Conservation (phyloP, 2,888 invertebrate genomes). For the Xanthia icteritia region DNA sequence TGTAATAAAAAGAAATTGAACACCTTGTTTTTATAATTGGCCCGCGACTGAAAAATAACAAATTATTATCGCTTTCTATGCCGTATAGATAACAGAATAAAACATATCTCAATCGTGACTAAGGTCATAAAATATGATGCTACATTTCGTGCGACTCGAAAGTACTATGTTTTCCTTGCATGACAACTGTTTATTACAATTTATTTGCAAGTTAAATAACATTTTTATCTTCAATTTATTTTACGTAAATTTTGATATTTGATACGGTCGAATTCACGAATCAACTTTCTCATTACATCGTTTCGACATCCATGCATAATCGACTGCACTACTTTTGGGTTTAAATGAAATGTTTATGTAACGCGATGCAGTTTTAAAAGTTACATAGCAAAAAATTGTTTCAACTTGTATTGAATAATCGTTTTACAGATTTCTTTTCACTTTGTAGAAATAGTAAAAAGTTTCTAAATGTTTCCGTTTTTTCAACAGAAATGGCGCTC, state of each 20-base stretch:
- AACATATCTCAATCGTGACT: slow-evolving; percentile 43
- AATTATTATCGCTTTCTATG: slow-evolving; percentile 41
- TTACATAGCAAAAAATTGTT: slow-evolving; percentile 14
- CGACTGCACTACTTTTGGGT: slow-evolving; percentile 52
- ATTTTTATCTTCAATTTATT: slow-evolving; percentile 30
- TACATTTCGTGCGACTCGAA: slow-evolving; percentile 1
- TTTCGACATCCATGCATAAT: slow-evolving; percentile 55
- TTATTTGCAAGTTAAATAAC: slow-evolving; percentile 42
- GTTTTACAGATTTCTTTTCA: slow-evolving; percentile 21
- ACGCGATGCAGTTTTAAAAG: slow-evolving; percentile 54
- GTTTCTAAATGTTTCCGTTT: slow-evolving; percentile 24
- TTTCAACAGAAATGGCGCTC: slow-evolving; percentile 80
- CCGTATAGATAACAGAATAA: slow-evolving; percentile 28
- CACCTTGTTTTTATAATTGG: slow-evolving; percentile 35
- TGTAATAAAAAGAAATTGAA: slow-evolving; percentile 36
- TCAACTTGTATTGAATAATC: slow-evolving; percentile 16
- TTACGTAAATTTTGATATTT: slow-evolving; percentile 61
- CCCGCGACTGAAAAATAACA: slow-evolving; percentile 28
- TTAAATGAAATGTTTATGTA: slow-evolving; percentile 50
- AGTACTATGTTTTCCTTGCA: slow-evolving; percentile 7
- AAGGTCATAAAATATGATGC: slow-evolving; percentile 33
- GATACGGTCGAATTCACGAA: slow-evolving; percentile 59
- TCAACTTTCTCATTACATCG: slow-evolving; percentile 65
- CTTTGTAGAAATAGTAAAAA: background rate
- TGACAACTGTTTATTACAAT: slow-evolving; percentile 43